Percentiles rank a stretch among this genome's conserved stretches.
These are phyloP conservation scores for Eurystomus glaucurus DNA, from an alignment of 2,797 vertebrate genomes.

Conservation along the genomic window DNA sequence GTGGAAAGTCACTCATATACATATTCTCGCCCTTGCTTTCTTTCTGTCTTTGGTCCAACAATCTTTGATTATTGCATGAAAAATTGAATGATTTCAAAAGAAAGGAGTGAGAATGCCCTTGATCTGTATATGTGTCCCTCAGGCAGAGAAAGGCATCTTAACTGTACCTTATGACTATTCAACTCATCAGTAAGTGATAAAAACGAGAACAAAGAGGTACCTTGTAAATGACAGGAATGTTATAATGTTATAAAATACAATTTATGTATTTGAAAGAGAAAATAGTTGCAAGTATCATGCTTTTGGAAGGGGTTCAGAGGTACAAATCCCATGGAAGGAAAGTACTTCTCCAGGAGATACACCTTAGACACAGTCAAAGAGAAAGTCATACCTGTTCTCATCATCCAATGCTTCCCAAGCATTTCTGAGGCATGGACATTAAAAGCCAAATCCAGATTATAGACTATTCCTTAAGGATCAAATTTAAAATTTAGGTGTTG, in stretches of 20 bases:
- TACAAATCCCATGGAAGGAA: not conserved
- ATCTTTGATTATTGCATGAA: slow-evolving; percentile 7
- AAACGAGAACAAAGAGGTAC: not conserved
- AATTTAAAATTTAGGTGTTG: not conserved
- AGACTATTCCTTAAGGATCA: not conserved
- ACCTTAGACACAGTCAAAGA: not conserved
- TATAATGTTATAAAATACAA: not conserved
- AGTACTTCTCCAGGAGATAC: not conserved
- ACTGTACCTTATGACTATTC: not conserved
- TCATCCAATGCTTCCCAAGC: not conserved
- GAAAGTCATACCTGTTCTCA: not conserved
- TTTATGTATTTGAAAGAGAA: not conserved
- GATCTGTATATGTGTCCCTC: not conserved
- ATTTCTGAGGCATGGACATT: not conserved
- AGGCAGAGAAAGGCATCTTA: not conserved
- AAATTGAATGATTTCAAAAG: not conserved
- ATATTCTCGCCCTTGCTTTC: not conserved
- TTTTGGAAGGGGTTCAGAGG: not conserved
- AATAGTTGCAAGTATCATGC: not conserved
- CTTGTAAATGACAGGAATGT: not conserved
- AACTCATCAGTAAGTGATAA: not conserved
- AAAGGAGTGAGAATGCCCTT: not conserved
- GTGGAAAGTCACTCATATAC: not conserved
- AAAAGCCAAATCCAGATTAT: not conserved
- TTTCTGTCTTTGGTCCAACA: not conserved